Conservation (phyloP, 2,888 invertebrate species). For the Macaria notata region DNA sequence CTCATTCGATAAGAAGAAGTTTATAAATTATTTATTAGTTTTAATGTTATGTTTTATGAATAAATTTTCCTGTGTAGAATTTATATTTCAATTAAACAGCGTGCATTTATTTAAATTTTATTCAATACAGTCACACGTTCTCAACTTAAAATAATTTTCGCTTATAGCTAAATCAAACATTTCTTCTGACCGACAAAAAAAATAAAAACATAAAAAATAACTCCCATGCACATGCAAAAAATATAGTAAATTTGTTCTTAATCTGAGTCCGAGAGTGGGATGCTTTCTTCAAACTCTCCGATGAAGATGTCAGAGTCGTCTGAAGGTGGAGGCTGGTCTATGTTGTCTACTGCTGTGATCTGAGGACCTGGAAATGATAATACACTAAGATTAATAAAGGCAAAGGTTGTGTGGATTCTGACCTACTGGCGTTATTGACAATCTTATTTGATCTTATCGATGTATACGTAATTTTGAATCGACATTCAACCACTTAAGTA, state of each 20-base stretch:
- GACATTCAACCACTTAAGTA: too few species aligned
- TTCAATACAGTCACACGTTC: constrained; percentile 26
- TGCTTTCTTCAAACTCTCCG: constrained; percentile 68
- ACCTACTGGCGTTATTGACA: too few species aligned
- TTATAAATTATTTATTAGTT: too few species aligned
- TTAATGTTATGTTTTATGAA: constrained; percentile 30
- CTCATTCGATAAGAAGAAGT: too few species aligned
- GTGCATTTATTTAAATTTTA: too few species aligned
- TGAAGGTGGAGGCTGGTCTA: constrained; percentile 59
- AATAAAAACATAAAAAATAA: constrained; percentile 24
- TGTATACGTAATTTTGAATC: too few species aligned
- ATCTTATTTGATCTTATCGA: too few species aligned
- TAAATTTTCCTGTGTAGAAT: constrained; percentile 3
- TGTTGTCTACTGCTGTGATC: constrained; percentile 66
- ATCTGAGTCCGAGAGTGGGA: constrained; percentile 64
- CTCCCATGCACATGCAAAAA: not conserved
- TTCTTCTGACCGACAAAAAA: constrained; percentile 43
- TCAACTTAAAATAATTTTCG: constrained; percentile 54
- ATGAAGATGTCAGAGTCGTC: constrained; percentile 74
- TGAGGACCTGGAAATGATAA: constrained; percentile 61
- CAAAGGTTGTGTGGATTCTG: too few species aligned
- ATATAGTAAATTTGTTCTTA: constrained; percentile 30
- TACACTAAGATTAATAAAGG: too few species aligned
- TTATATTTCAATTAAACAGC: too few species aligned
- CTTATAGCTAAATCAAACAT: constrained; percentile 61